phyloP scores from a whole-genome alignment of 2,113 vertebrate genomes.

The Cyanoramphus novaezelandiae region DNA sequence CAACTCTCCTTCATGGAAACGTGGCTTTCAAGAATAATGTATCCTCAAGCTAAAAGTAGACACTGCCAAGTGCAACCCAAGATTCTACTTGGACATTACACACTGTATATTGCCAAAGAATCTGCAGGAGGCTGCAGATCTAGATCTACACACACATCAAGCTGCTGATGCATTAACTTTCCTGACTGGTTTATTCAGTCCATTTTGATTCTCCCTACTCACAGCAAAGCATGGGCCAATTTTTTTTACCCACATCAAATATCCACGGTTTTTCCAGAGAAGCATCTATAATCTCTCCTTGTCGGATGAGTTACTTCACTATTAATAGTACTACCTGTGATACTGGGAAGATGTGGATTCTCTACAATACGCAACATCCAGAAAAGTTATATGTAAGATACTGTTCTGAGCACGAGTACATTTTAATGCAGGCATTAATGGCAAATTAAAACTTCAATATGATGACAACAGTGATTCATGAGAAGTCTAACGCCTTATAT shows the following conservation, averaged over 20 bases:
- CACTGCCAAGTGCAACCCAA: not conserved
- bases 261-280: not conserved
- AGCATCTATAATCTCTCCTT: not conserved
- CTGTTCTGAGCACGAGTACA: not conserved
- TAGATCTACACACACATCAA: not conserved
- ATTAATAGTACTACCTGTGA: not conserved
- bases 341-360: not conserved
- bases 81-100: not conserved
- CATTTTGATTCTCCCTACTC: not conserved
- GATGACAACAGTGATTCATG: not conserved
- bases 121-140: not conserved
- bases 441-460: not conserved
- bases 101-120: not conserved
- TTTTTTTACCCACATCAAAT: not conserved
- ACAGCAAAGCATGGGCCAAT: not conserved
- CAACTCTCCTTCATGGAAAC: not conserved
- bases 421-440: not conserved
- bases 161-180: not conserved
- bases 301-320: not conserved
- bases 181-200: not conserved
- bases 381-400: not conserved
- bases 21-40: not conserved
- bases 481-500: not conserved
- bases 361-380: not conserved
- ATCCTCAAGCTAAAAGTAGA: not conserved